Conservation (phyloP, 2,797 vertebrate genomes). For the Falco rusticolus region DNA sequence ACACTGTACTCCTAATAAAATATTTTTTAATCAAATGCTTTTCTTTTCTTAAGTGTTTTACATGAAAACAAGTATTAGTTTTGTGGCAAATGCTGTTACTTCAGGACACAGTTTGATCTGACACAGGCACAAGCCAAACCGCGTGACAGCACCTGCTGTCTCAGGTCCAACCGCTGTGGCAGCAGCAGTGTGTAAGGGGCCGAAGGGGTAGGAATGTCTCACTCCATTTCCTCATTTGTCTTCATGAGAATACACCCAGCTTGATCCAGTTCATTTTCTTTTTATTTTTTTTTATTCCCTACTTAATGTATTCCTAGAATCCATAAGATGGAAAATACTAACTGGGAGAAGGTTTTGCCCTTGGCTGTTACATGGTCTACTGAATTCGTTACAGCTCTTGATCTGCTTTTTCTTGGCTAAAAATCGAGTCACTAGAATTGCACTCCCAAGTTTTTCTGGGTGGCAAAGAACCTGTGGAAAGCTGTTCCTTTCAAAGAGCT, state of each 20-base stretch:
- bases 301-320: constrained; percentile 28
- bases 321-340: constrained; percentile 41
- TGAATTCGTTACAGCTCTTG: not conserved
- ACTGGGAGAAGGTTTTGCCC: not conserved
- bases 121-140: rapidly evolving
- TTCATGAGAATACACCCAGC: not conserved
- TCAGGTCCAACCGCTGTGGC: too few species aligned
- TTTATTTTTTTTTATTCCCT: not conserved
- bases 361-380: not conserved
- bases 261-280: not conserved
- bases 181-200: not conserved
- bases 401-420: constrained; percentile 40
- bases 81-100: not conserved
- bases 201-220: not conserved
- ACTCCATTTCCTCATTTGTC: not conserved
- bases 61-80: not conserved
- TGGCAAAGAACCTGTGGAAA: constrained; percentile 12
- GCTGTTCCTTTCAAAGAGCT: not conserved
- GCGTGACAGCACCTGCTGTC: rapidly evolving
- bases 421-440: not conserved
- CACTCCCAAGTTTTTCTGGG: not conserved
- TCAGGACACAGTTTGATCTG: not conserved
- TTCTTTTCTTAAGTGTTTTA: constrained; percentile 9
- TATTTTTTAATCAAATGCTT: constrained; percentile 70
- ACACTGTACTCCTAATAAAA: constrained; percentile 76